A percentile compares a stretch with the other conserved stretches of the same genome.
Evolutionary conservation across 1,140 invertebrate genomes (phyloP).

Genomic region (Metopolophium dirhodum): DNA sequence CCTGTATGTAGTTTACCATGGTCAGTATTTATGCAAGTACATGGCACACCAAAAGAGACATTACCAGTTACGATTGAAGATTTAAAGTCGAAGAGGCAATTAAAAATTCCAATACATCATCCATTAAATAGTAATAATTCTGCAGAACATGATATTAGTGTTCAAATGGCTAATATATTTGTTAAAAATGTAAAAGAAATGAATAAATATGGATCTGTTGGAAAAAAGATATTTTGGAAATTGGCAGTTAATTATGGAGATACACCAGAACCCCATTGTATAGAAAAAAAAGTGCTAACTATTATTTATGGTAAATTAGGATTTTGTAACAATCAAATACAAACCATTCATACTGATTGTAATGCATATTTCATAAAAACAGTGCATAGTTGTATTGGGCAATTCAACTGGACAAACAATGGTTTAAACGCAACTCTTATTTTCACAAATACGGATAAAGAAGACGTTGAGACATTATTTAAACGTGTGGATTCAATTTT

Average conservation of each 20-base stretch:
- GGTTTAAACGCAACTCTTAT: conserved; percentile 23
- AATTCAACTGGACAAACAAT: background rate
- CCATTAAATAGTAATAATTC: background rate
- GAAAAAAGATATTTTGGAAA: conserved; percentile 50
- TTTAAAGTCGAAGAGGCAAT: background rate
- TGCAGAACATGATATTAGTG: background rate
- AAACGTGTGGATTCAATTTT: conserved; percentile 24
- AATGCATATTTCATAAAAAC: conserved; percentile 1
- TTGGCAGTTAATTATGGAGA: conserved; percentile 40
- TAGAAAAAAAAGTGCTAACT: conserved; percentile 12
- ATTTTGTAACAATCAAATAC: background rate
- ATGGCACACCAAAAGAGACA: conserved; percentile 33
- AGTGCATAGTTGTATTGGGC: background rate
- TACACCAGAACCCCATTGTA: too few relatives aligned
- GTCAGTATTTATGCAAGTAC: conserved; percentile 40
- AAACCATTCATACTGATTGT: background rate
- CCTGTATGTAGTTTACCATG: conserved; percentile 31
- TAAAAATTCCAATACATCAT: background rate
- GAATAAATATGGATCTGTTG: background rate
- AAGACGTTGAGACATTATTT: conserved; percentile 2
- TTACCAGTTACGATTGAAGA: background rate
- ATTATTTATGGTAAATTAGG: conserved; percentile 40
- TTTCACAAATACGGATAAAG: conserved; percentile 10
- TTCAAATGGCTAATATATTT: conserved; percentile 24
- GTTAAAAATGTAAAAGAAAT: conserved; percentile 10